These are phyloP conservation scores for Agrochola lychnidis DNA, from an alignment of 2,888 invertebrate genomes.

Conservation along the genomic window DNA sequence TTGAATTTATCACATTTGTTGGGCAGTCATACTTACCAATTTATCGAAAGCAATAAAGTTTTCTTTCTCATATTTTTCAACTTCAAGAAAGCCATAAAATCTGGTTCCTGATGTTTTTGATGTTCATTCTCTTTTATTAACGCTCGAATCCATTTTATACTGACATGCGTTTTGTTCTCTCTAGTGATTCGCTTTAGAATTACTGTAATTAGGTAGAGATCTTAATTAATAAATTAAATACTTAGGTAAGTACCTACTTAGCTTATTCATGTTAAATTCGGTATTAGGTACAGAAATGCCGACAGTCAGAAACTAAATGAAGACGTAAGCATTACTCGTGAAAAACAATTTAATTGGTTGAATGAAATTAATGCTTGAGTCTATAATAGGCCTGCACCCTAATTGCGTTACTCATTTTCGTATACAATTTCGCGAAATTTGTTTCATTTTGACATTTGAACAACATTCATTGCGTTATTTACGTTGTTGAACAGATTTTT, in stretches of 20 bases:
- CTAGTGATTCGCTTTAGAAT: slow-evolving; percentile 77
- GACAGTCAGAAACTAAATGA: background rate
- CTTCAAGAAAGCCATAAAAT: slow-evolving; percentile 86
- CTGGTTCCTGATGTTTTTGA: slow-evolving; percentile 68
- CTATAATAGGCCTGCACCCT: background rate
- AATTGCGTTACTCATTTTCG: no score
- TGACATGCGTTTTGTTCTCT: slow-evolving; percentile 74
- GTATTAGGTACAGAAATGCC: background rate
- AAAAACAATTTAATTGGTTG: background rate
- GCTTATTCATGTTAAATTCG: background rate
- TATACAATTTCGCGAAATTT: no score
- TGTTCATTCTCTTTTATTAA: slow-evolving; percentile 66
- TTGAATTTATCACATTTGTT: background rate
- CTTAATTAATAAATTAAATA: background rate
- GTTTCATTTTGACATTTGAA: no score
- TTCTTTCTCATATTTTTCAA: slow-evolving; percentile 88
- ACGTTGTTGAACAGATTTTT: no score
- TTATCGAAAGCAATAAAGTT: slow-evolving; percentile 87
- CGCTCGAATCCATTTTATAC: slow-evolving; percentile 66
- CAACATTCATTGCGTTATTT: no score
- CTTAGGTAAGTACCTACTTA: background rate
- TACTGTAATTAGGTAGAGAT: slow-evolving; percentile 63
- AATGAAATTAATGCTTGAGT: no score
- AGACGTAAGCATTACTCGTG: no score
- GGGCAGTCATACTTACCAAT: slow-evolving; percentile 86